phyloP scores from a whole-genome alignment of 2,797 vertebrate species.

The Ciconia nigra region DNA sequence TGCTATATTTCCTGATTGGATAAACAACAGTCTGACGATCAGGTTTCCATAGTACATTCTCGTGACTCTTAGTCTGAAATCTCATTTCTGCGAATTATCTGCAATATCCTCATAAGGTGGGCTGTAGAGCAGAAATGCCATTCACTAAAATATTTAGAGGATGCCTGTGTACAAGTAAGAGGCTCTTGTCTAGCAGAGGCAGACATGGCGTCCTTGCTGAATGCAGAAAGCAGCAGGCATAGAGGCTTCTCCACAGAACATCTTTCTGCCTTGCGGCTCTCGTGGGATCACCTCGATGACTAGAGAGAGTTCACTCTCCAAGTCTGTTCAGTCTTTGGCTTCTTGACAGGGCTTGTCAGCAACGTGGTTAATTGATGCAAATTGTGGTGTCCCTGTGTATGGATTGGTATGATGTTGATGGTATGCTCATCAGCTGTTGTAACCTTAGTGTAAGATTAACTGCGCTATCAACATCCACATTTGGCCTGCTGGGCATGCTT shows the following conservation, averaged over 20 bases:
- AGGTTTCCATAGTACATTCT: not conserved
- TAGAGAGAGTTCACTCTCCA: not conserved
- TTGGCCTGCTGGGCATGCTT: not conserved
- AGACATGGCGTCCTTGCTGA: not conserved
- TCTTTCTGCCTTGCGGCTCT: not conserved
- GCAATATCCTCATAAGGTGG: not conserved
- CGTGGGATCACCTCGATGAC: not conserved
- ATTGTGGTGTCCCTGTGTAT: not conserved
- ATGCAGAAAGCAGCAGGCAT: not conserved
- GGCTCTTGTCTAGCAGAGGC: not conserved
- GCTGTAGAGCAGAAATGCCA: not conserved
- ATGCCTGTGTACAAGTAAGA: not conserved
- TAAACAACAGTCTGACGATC: not conserved
- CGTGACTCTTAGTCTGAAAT: not conserved
- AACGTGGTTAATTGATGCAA: not conserved
- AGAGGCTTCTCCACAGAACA: not conserved
- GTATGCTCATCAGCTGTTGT: not conserved
- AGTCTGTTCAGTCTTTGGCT: not conserved
- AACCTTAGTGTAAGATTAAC: not conserved
- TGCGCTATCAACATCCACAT: not conserved
- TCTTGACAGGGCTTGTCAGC: not conserved
- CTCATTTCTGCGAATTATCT: not conserved
- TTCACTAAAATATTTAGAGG: not conserved
- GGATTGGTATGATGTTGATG: rapidly evolving
- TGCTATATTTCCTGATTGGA: not conserved